These are phyloP conservation scores for Procambarus clarkii DNA, from an alignment of 1,140 invertebrate genomes.

Conservation along the genomic window DNA sequence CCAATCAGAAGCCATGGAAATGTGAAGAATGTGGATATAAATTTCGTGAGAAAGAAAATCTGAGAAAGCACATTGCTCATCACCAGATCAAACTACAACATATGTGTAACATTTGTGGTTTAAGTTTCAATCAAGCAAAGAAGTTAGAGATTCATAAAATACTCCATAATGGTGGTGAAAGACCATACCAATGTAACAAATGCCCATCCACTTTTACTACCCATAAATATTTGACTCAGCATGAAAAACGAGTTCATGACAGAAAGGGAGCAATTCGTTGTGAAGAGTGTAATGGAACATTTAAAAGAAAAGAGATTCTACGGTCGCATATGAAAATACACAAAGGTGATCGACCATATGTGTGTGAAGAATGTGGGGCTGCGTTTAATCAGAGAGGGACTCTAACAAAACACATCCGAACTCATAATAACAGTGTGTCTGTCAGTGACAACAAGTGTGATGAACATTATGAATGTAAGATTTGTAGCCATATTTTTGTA, in stretches of 20 bases:
- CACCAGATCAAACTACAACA: constrained; percentile 80
- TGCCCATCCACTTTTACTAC: constrained; percentile 72
- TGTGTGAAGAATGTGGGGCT: constrained; percentile 63
- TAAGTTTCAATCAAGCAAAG: constrained; percentile 94
- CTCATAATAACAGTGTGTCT: constrained; percentile 22
- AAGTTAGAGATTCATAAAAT: constrained; percentile 92
- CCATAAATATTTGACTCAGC: constrained; percentile 74
- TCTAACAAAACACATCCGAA: constrained; percentile 56
- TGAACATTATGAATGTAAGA: constrained; percentile 6
- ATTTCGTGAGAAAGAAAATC: constrained; percentile 74
- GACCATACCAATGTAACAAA: constrained; percentile 71
- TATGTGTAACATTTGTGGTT: constrained; percentile 79
- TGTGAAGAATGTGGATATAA: constrained; percentile 87
- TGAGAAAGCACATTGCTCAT: constrained; percentile 79
- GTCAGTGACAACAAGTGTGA: not conserved
- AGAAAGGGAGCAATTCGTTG: constrained; percentile 73
- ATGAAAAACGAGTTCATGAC: constrained; percentile 73
- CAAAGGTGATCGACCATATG: constrained; percentile 78
- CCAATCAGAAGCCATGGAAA: constrained; percentile 94
- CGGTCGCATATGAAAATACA: constrained; percentile 81
- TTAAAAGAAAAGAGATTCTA: constrained; percentile 82
- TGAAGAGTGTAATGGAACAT: constrained; percentile 74
- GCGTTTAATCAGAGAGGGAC: constrained; percentile 60
- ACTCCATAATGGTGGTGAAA: constrained; percentile 85
- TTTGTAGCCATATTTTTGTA: not conserved